Evolutionary conservation across 1,140 invertebrate species (phyloP).

Genomic region (Stegodyphus dumicola): DNA sequence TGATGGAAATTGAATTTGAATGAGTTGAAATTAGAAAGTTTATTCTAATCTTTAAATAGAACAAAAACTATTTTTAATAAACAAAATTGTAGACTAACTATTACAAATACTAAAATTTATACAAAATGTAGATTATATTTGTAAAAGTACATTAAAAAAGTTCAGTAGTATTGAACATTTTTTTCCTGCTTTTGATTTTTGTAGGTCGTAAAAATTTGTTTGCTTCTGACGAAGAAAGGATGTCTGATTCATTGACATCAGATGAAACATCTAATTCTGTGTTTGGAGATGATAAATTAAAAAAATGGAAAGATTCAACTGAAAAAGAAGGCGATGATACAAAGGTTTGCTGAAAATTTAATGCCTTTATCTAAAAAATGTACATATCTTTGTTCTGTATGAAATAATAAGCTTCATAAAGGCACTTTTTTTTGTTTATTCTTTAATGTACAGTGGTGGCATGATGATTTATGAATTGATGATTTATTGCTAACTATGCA

Average conservation of each 20-base stretch:
- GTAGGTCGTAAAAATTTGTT: slow-evolving; percentile 21
- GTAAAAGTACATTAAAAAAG: neutral
- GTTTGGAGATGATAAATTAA: slow-evolving; percentile 29
- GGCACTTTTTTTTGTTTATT: too few species aligned
- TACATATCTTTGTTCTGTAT: too few species aligned
- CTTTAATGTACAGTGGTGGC: too few species aligned
- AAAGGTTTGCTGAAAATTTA: neutral
- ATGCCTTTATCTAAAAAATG: too few species aligned
- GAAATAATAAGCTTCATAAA: too few species aligned
- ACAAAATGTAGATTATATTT: neutral
- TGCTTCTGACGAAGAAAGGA: slow-evolving; percentile 25
- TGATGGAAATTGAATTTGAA: too few species aligned
- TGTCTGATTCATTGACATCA: slow-evolving; percentile 19
- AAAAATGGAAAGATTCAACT: slow-evolving; percentile 13
- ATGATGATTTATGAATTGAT: too few species aligned
- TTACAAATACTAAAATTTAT: neutral
- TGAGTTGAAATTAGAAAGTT: too few species aligned
- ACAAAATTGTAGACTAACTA: neutral
- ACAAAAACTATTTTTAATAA: too few species aligned
- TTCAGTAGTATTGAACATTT: neutral
- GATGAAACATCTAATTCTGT: slow-evolving; percentile 32
- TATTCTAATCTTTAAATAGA: too few species aligned
- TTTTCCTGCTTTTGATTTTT: neutral
- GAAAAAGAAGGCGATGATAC: neutral
- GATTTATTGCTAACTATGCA: too few species aligned